Base-by-base conservation (phyloP, 2,888 invertebrate genomes). In the Heliothis peltigera region DNA sequence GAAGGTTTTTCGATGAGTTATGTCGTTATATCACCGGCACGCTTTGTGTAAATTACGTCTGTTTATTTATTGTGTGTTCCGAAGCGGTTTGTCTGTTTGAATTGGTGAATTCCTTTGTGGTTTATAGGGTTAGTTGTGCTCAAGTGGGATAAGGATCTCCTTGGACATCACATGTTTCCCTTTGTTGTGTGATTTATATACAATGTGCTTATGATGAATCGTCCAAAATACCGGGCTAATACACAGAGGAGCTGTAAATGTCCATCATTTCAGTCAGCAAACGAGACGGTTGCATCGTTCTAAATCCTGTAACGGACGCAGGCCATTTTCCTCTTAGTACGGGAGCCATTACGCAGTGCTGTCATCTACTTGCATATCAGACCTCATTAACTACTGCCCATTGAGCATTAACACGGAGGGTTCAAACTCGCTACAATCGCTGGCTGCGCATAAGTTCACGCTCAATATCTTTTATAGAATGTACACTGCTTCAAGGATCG, bases 1-100 rank as follows among this genome's bases (percentile, higher is more conserved):
- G 70, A 57, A 70, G 32, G 61, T 68, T 78, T 81, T 70, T 70
- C 49, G 54, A 72, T 75, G 75, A 72, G 65, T 75, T 69, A 80
- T 55, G 51, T 28, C 58, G 28, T 44, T 53, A 54, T 59, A 76
- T 64, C 70, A 70, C 18, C 35, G 75, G 42, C 60, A 56, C 63
- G 60, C 60, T 58, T 57, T 77, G 70, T 78, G 49, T 63, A 65
- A 66, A 70, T 65, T 69, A 65, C 75, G 62, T 63, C 25, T 64
- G 64, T 78, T 75, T 75, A 78, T 74, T 78, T 64, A 64, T 74
- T 64, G 75, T 77, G 59, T 73, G 62, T 61, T 63, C 59, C 25
- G 57, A 32, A 72, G 46, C 47, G 53, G 55, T 56, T 66, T 51
- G 56, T 77, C 49, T 63, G 59, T 55, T 58, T 53, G 65, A 47